Evolutionary conservation across 92 coral and sea anemone species (phyloP), one percentile per base, ranked within the genome.

Genomic region (Hydrozoanthus gracilis): DNA sequence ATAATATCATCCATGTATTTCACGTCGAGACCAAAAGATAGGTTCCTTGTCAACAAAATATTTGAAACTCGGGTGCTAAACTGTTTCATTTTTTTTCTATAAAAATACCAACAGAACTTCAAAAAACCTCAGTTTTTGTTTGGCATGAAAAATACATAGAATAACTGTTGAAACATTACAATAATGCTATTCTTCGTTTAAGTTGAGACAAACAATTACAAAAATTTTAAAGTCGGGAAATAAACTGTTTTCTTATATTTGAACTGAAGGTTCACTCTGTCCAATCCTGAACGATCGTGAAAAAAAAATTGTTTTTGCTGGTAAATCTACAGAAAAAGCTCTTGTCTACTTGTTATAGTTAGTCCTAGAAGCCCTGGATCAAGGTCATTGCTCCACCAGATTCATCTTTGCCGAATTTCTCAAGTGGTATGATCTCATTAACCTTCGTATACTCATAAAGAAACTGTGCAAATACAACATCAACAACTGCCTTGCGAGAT

Each of bases 341-440:
- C 50, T 88, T 8, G 91, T 88, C 14, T 91, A 82, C 76, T 11
- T 90, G 60, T 47, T 87, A 8, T 88, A 87, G 71, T 86, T 80
- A 64, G 83, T 55, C 54, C 79, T 90, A 12, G 76, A 87, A 47
- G 87, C 93, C 80, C 35, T 88, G 18, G 88, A 87, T 64, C 15
- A 77, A 48, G 93, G 90, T 16, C 55, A 82, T 44, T 87, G 87
- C 51, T 75, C 10, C 51, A 13, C 47, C 55, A 77, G 73, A 51
- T 47, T 51, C 56, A 86, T 90, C 67, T 88, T 82, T 87, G 84
- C 93, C 46, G 90, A 90, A 77, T 91, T 88, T 73, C 65, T 69
- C 39, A 76, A 76, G 50, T 60, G 82, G 44, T 76, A 47, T 49
- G 82, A 76, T 20, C 67, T 76, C 64, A 76, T 76, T 11, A 62